Evolutionary conservation across 2,113 vertebrate genomes (phyloP).

Genomic region (Colistium nudipinnis): DNA sequence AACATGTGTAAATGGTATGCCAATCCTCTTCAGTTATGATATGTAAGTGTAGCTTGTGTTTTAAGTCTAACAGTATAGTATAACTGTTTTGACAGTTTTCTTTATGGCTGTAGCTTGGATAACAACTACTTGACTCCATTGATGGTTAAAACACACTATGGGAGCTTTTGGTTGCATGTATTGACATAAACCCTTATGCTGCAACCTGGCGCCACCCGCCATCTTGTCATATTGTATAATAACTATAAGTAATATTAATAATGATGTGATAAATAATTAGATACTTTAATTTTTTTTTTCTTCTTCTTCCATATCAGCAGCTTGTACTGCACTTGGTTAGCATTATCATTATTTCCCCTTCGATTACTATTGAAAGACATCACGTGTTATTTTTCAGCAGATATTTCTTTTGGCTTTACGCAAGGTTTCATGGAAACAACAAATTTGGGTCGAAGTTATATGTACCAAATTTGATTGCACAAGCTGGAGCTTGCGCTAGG

Average conservation of each 20-base stretch:
- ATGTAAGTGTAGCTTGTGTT: no score
- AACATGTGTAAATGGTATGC: conserved; percentile 11
- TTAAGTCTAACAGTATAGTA: no score
- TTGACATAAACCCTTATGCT: background rate
- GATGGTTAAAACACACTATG: no score
- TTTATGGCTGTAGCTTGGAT: no score
- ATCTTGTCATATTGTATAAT: no score
- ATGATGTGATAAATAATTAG: background rate
- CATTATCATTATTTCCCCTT: background rate
- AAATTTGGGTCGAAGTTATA: background rate
- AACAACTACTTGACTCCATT: no score
- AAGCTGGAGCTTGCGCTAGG: background rate
- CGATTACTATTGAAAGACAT: background rate
- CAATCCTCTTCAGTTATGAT: no score
- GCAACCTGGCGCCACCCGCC: background rate
- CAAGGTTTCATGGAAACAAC: conserved; percentile 1
- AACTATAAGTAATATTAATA: background rate
- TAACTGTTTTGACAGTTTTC: no score
- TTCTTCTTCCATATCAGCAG: background rate
- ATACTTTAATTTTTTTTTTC: no score
- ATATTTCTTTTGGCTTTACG: background rate
- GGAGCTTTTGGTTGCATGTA: no score
- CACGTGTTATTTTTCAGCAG: background rate
- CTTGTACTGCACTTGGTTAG: background rate
- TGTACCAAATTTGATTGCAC: conserved; percentile 2